Base-by-base conservation (phyloP, 2,113 vertebrate species). In the Probosciger aterrimus region DNA sequence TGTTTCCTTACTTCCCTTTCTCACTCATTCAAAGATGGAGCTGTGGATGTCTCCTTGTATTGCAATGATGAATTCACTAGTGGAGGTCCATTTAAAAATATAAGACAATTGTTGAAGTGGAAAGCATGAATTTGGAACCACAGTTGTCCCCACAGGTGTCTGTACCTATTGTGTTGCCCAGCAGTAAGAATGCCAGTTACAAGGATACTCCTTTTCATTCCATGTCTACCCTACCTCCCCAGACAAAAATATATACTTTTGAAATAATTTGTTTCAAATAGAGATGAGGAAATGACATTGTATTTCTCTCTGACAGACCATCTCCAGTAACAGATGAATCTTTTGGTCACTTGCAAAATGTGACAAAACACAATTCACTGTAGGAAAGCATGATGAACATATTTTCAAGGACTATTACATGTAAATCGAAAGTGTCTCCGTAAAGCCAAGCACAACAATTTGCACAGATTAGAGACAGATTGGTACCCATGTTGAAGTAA, bases 401-500 rank as follows among this genome's bases (percentile, higher is more conserved):
- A 4, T 75, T 78, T 74, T 31, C 27, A n/a, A n/a, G 33, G 20
- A 22, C 33, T 57, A n/a, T n/a, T 57, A 57, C 22, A n/a, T n/a
- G 20, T n/a, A 14, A n/a, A 57, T n/a, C 13, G 19, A 22, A 57
- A 57, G 55, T 4, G 4, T 22, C 55, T n/a, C 33, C 20, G 9
- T n/a, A 20, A n/a, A 57, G 20, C 20, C 55, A 57, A 57, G 33
- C 55, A 7, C 33, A n/a, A 57, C 19, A n/a, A n/a, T 57, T 14
- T 70, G 7, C 27, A 63, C 35, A 82, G 31, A 63, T 49, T 8
- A 46, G 18, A 49, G 17, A 70, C 15, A 78, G 25, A 46, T 22
- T 63, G 53, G 7, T 60, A 49, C 4, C 13, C 4, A 0, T 1
- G 0, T 18, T 81, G 37, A 62, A 65, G 6, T 28, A 75, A 67